phyloP scores from a whole-genome alignment of 2,797 vertebrate species.

The Spondyliosoma cantharus region DNA sequence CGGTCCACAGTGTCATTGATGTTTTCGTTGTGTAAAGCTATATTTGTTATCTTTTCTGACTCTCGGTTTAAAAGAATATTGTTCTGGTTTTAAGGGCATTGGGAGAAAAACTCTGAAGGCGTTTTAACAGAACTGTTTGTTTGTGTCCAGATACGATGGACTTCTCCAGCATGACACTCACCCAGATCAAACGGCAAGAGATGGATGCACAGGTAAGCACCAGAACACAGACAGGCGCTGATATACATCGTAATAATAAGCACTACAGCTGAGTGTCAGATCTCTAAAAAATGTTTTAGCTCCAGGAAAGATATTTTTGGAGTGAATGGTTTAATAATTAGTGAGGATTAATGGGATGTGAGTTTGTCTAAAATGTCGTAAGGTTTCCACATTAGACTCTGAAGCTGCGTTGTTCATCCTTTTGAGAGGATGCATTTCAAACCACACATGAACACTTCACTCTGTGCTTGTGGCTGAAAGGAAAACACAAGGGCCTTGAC shows the following conservation, averaged over 20 bases:
- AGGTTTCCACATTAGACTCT: constrained; percentile 13
- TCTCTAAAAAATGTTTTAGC: not conserved
- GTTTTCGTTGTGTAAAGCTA: not conserved
- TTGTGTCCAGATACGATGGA: constrained; percentile 91
- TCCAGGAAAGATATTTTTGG: constrained; percentile 11
- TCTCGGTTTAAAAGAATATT: not conserved
- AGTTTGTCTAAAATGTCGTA: not conserved
- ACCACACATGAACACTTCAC: constrained; percentile 8
- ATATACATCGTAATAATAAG: too few species aligned
- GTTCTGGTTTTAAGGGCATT: not conserved
- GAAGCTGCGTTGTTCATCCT: constrained; percentile 18
- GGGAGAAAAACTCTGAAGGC: not conserved
- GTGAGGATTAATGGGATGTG: not conserved
- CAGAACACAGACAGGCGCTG: not conserved
- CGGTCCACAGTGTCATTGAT: not conserved
- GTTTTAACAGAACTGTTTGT: not conserved
- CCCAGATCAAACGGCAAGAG: constrained; percentile 97
- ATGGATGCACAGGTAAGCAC: constrained; percentile 95
- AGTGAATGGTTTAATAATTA: not conserved
- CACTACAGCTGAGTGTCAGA: too few species aligned
- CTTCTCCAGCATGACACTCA: constrained; percentile 96
- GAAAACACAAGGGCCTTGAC: constrained; percentile 50
- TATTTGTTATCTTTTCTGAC: not conserved
- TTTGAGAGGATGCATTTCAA: constrained; percentile 21
- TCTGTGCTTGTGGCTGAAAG: constrained; percentile 40